Base-by-base conservation (phyloP, 2,113 vertebrate species). In the Oriolus oriolus region DNA sequence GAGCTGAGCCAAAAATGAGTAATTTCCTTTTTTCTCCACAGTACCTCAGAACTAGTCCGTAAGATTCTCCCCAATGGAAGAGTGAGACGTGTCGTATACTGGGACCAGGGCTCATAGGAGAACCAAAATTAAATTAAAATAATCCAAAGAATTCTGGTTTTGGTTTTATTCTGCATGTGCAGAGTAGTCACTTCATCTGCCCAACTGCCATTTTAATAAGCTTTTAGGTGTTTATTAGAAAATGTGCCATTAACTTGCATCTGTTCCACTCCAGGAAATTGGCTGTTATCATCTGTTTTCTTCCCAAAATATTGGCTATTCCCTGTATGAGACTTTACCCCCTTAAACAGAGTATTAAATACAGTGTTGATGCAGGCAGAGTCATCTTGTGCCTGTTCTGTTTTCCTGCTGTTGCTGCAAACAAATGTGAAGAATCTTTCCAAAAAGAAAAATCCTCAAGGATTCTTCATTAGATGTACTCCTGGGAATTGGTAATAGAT, bases 401-500 rank as follows among this genome's bases (percentile, higher is more conserved):
- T 90, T 94, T 93, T 80, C 77, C 91, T 89, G 76, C 94, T 87
- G 79, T 69, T 84, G 71, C 63, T 84, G 71, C 91, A 91, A 91
- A 91, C 84, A 88, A 95, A 69, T 10, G 26, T 91, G 73, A 91
- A 97, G 89, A 79, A 92, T 61, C 84, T 82, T 89, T 70, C 88
- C 88, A 84, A 96, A 94, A 90, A 66, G 89, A 90, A 91, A 89
- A 68, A 70, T 80, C 81, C 92, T 97, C 90, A 79, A 93, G 96
- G 93, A 97, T 94, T 86, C 88, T 97, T 87, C 93, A 87, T 93
- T 96, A 96, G 93, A 80, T 90, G 80, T 64, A 39, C 89, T 96
- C 54, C 45, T 89, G 91, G 86, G 96, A 97, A 90, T 73, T 66
- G 88, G 84, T 96, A 95, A 89, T 90, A 92, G 93, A 91, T 89